Conservation (phyloP, 2,888 invertebrate species). For the Dolomedes plantarius region DNA sequence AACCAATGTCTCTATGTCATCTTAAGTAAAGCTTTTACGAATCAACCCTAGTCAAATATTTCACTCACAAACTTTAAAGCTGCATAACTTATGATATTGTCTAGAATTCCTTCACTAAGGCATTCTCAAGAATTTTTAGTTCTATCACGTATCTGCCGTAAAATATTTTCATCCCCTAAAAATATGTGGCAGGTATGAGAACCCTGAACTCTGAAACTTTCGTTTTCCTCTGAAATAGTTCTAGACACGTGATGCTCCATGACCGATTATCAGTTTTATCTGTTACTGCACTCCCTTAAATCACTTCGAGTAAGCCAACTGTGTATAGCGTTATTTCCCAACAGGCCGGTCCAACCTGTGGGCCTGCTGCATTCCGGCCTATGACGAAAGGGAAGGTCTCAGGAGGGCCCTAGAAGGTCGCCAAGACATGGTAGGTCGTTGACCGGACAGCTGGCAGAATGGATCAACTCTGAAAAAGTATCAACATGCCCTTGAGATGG, state of each 20-base stretch:
- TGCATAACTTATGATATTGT: too few species aligned
- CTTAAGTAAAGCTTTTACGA: too few species aligned
- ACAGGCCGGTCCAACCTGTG: not conserved
- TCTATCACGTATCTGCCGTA: not conserved
- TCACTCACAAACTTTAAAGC: too few species aligned
- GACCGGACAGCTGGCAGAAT: constrained; percentile 22
- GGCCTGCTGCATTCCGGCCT: not conserved
- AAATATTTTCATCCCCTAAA: not conserved
- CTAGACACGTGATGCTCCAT: not conserved
- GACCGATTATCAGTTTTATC: not conserved
- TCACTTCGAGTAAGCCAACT: not conserved
- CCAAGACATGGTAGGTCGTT: constrained; percentile 46
- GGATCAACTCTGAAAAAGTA: too few species aligned
- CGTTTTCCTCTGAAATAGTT: not conserved
- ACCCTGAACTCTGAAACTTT: not conserved
- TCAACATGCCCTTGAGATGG: too few species aligned
- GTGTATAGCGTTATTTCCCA: not conserved
- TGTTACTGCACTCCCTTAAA: not conserved
- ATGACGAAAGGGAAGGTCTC: constrained; percentile 63
- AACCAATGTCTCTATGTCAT: too few species aligned
- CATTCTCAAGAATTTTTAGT: not conserved
- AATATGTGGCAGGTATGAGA: not conserved
- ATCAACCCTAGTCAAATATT: too few species aligned
- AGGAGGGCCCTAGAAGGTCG: constrained; percentile 29
- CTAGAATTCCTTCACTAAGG: too few species aligned